Evolutionary conservation across 2,797 vertebrate species (phyloP).

Genomic region (Pelochelys cantorii): DNA sequence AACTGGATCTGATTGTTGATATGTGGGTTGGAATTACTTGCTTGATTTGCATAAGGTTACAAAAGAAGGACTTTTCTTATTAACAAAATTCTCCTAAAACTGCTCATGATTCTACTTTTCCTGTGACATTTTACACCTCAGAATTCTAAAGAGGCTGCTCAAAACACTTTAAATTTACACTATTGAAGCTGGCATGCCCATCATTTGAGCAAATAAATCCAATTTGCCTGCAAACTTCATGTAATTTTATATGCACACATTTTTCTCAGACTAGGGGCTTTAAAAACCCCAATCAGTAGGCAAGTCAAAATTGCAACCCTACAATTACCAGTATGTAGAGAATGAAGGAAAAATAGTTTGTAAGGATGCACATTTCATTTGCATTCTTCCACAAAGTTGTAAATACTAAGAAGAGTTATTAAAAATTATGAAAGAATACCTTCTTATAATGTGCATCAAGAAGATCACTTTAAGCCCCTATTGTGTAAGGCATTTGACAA

Average conservation of each 20-base stretch:
- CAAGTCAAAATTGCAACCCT: background rate
- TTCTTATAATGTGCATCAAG: background rate
- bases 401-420: slow-evolving; percentile 6
- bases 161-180: background rate
- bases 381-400: background rate
- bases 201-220: background rate
- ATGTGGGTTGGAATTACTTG: background rate
- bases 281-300: background rate
- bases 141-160: background rate
- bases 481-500: background rate
- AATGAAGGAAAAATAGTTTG: background rate
- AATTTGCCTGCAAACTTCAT: background rate
- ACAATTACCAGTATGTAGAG: background rate
- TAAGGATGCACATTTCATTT: background rate
- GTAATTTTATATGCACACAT: background rate
- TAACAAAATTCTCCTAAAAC: background rate
- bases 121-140: background rate
- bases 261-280: background rate
- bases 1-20: background rate
- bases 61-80: background rate
- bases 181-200: background rate
- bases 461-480: background rate
- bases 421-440: background rate
- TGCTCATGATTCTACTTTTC: background rate
- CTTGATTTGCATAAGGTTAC: background rate